Base-by-base conservation (phyloP, 2,888 invertebrate genomes). In the Exephanes ischioxanthus region DNA sequence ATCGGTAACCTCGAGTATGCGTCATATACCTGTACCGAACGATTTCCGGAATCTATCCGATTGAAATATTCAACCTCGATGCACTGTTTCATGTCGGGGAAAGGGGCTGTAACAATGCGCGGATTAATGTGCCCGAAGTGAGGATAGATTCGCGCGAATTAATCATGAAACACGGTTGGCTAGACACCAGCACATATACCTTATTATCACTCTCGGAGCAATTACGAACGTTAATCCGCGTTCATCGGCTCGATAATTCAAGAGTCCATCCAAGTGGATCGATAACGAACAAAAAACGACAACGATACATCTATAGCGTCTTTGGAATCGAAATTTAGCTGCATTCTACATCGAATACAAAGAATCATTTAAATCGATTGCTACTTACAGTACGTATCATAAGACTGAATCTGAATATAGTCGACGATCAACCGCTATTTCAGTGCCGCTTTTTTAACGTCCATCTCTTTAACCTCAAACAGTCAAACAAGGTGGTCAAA, bases 231-330 rank as follows among this genome's bases (percentile, higher is more conserved):
- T 85, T 82, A 82, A 79, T 79, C 73, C 75, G 79, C 70, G 70
- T 58, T 58, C 58, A 85, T 85, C 76, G 81, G 61, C 73, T 61
- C 66, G 82, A 82, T 85, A 82, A 85, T 82, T 85, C 82, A 82
- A 68, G 85, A 75, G 72, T 67, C 77, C 80, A 80, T 84, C 78
- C 80, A 80, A 33, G 58, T 37, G 53, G 80, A 80, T 77, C 72
- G 73, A 86, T 83, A 30, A 53, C 26, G n/a, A 33, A 22, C 70
- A 58, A 80, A 41, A 58, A 68, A 66, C 76, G 63, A 37, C 67
- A 53, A 33, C 48, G 26, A 33, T 19, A 7, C 26, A 71, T 71
- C 53, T 61, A 16, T 26, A 14, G 61, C 19, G 48, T 76, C 63
- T 61, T 66, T 75, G 53, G 30, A 75, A 81, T 84, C 63, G 71